Base-by-base conservation (phyloP, 2,113 vertebrate species). In the Spermophilus dauricus region DNA sequence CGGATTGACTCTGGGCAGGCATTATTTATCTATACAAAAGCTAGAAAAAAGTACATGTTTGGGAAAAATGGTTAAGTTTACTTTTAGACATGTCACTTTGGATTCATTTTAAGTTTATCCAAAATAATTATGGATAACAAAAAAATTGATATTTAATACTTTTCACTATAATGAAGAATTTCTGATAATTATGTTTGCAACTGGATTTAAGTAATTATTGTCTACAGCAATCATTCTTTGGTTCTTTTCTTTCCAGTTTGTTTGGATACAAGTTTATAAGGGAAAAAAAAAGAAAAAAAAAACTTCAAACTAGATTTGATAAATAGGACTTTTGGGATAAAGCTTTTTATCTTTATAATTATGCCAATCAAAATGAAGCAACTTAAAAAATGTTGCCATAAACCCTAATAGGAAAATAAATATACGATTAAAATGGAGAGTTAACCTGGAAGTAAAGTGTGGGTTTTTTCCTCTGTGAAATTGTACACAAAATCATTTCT, bases 401-500 rank as follows among this genome's bases (percentile, higher is more conserved):
- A 63, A 70, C 16, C 17, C 32, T 93, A 80, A 20, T 61, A 45
- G 45, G 18, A 86, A 97, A 95, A 89, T 83, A 94, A 97, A 56
- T 78, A 4, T 9, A 30, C 84, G n/a, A 72, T 70, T 94, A 70
- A 94, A 91, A 80, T 83, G 65, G 45, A 96, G 45, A 95, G 20
- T 75, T 22, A 75, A 3, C 20, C 28, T 85, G 5, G 65, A 88
- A 96, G 48, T 91, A 95, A 86, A 94, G 69, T 70, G 51, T 77
- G 32, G 0, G 5, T 4, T 42, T 30, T 42, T 42, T 17, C 18
- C 22, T 30, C n/a, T 14, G 10, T 63, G 32, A 39, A 78, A 4
- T 89, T 91, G 12, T 93, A 37, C 56, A 70, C 45, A 94, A 76
- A 94, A 75, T 91, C 89, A 94, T 97, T 82, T 97, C 18, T 90